Evolutionary conservation across 2,113 vertebrate species (phyloP), one percentile per base, ranked within the genome.

Genomic region (Tachysurus fulvidraco): DNA sequence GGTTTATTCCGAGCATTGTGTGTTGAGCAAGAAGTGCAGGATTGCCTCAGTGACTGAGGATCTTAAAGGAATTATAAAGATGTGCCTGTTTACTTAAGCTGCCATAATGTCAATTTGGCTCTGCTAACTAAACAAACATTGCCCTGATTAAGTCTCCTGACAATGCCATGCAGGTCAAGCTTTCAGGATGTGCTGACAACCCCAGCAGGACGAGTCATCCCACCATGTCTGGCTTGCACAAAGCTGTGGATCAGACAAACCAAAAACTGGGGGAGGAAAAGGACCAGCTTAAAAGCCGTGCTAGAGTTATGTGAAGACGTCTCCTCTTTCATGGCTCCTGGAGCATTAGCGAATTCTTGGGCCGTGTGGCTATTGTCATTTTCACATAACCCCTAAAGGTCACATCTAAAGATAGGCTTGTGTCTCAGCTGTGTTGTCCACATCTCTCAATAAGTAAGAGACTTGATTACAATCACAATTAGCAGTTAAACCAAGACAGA

Each of bases 81-180:
- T 64, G 69, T 52, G 81, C 50, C 71, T 87, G 81, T 78, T 87
- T 65, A 44, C 59, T 65, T 65, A 77, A 81, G 81, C 46, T 8
- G 16, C 67, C 85, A 10, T 82, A 76, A 76, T 52, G 28, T 62
- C 69, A 44, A 74, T 87, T 83, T 54, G 81, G 28, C 44, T 87
- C 73, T 23, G 81, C 81, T 83, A 78, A 78, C 81, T 83, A 83
- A 83, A 87, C 81, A 87, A 77, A 87, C 86, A 74, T 9, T 23
- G 25, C 55, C 25, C 52, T 64, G 80, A 87, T 74, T 64, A 54
- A 60, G 30, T 81, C 85, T 81, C 65, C 77, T 71, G 77, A 81
- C 74, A 80, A 86, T 86, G 71, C 55, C 10, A 41, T 5, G 41
- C 80, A 76, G 80, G 44, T 64, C 28, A 73, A 69, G 65, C 77